Percentiles rank a stretch among this genome's conserved stretches.
These are phyloP conservation scores for Bos indicus DNA, from an alignment of 2,113 vertebrate species.

Conservation along the genomic window DNA sequence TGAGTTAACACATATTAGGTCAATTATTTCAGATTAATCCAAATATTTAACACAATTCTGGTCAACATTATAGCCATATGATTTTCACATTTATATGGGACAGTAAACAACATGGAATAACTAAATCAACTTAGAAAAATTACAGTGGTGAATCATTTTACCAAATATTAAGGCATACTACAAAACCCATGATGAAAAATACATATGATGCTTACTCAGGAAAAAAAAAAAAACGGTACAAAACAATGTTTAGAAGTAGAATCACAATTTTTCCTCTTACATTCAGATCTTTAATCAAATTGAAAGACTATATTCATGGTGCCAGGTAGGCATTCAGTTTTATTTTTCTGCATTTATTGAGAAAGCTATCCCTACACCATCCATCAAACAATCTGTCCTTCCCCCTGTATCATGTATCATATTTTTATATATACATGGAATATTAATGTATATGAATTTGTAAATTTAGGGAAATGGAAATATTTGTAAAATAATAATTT, in stretches of 20 bases:
- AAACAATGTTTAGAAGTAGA: not conserved
- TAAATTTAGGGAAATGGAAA: not conserved
- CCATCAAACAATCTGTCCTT: not conserved
- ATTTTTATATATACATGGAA: not conserved
- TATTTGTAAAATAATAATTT: not conserved
- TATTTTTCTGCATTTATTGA: not conserved
- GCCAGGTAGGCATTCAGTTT: not conserved
- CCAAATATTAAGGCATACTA: not conserved
- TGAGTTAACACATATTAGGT: not conserved
- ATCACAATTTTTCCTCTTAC: not conserved
- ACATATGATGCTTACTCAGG: not conserved
- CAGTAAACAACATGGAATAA: not conserved
- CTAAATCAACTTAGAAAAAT: not conserved
- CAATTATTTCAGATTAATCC: not conserved
- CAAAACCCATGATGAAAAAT: not conserved
- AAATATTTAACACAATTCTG: not conserved
- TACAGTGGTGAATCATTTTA: not conserved
- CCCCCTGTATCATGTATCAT: not conserved
- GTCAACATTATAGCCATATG: not conserved
- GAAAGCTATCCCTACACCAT: not conserved
- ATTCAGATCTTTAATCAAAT: not conserved
- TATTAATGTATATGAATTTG: not conserved
- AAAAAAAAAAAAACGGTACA: not conserved
- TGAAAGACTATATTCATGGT: not conserved
- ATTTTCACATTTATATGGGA: not conserved